Conservation (phyloP, 2,113 vertebrate genomes). For the Bos indicus region DNA sequence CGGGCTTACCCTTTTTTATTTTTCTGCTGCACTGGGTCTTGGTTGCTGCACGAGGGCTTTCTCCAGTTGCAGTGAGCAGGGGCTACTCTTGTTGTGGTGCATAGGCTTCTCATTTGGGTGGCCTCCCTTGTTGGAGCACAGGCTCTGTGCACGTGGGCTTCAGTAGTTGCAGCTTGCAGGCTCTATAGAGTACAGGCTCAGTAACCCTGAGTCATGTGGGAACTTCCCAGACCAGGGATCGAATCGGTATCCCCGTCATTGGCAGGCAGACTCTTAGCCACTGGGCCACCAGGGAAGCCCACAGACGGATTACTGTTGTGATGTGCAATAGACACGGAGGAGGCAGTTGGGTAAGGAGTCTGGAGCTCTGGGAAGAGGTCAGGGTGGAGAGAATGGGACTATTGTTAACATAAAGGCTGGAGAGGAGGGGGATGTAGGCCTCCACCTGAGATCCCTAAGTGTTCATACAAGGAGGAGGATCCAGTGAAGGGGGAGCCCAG, state of each 20-base stretch:
- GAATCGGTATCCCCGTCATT: background rate
- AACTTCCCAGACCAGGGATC: background rate
- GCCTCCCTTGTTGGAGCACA: background rate
- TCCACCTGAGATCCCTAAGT: too few species aligned
- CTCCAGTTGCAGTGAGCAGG: background rate
- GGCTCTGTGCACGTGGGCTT: background rate
- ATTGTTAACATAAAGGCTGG: background rate
- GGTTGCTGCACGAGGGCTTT: background rate
- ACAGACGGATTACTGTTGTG: fast-evolving
- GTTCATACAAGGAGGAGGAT: background rate
- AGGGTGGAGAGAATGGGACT: background rate
- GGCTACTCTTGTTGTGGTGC: background rate
- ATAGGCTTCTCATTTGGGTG: background rate
- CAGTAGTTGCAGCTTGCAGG: background rate
- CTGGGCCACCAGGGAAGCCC: background rate
- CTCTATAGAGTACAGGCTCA: background rate
- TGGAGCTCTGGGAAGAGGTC: background rate
- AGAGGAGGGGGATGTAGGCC: background rate
- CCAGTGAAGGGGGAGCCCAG: background rate
- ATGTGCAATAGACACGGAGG: background rate
- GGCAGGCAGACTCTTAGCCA: background rate
- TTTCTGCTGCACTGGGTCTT: background rate
- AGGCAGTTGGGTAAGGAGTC: background rate
- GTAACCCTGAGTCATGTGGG: background rate
- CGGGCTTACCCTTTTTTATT: fast-evolving